Conservation (phyloP, 2,888 invertebrate species). For the Thera britannica region DNA sequence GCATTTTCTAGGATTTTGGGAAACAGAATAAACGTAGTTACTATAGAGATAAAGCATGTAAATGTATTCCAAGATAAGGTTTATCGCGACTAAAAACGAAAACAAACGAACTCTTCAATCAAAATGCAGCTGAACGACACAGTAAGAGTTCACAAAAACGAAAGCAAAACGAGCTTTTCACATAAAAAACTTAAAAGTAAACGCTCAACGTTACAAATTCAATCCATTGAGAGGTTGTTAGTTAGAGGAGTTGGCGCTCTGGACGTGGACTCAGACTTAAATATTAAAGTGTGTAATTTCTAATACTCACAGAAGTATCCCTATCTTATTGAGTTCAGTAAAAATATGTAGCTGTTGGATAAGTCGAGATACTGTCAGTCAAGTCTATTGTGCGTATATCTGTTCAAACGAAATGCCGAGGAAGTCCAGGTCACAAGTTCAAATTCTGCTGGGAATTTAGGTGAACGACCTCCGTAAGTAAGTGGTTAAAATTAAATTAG, state of each 20-base stretch:
- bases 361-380: slow-evolving; percentile 18
- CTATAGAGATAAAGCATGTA: too few species aligned
- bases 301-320: neutral
- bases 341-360: neutral
- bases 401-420: slow-evolving; percentile 46
- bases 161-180: too few species aligned
- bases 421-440: slow-evolving; percentile 64
- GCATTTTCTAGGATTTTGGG: neutral
- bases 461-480: slow-evolving; percentile 50
- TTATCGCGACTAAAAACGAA: too few species aligned
- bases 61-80: too few species aligned
- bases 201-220: too few species aligned
- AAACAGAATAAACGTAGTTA: neutral
- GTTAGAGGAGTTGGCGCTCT: too few species aligned
- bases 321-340: neutral
- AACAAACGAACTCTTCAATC: too few species aligned
- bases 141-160: too few species aligned
- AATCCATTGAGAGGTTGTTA: too few species aligned
- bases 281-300: neutral
- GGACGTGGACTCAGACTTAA: too few species aligned
- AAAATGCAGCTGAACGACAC: too few species aligned
- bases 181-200: too few species aligned
- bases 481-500: slow-evolving; percentile 55
- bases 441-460: slow-evolving; percentile 56
- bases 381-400: slow-evolving; percentile 1